Percentiles rank a stretch among this genome's conserved stretches.
phyloP scores from a whole-genome alignment of 2,888 invertebrate species.

The Tetrapedia diversipes region DNA sequence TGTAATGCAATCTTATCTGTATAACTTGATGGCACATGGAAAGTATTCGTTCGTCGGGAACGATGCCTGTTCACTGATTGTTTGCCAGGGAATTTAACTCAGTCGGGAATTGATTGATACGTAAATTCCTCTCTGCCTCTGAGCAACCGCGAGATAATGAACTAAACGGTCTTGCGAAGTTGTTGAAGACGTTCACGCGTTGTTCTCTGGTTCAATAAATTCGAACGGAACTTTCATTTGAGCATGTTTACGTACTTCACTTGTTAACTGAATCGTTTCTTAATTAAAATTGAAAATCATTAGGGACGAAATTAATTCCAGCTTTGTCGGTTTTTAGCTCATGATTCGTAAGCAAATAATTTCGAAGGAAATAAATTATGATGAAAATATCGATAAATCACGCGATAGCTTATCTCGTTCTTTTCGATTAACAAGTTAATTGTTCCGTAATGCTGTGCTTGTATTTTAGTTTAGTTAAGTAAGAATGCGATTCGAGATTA shows the following conservation, averaged over 20 bases:
- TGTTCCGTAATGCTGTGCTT: background rate
- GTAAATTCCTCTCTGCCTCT: constrained; percentile 29
- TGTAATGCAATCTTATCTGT: constrained; percentile 53
- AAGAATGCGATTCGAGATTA: background rate
- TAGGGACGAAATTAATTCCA: too few relatives aligned
- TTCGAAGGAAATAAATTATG: too few relatives aligned
- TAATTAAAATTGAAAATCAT: too few relatives aligned
- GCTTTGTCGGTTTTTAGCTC: too few relatives aligned
- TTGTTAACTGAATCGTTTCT: too few relatives aligned
- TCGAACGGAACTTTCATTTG: background rate
- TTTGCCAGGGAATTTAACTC: constrained; percentile 42
- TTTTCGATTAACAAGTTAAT: too few relatives aligned
- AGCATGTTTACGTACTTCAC: background rate
- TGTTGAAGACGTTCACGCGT: constrained; percentile 3
- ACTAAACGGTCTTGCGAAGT: constrained; percentile 9
- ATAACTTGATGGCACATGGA: constrained; percentile 17
- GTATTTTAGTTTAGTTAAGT: background rate
- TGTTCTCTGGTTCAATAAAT: background rate
- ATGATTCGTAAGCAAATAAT: too few relatives aligned
- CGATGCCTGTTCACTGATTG: constrained; percentile 40
- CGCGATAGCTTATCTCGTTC: too few relatives aligned
- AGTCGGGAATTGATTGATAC: constrained; percentile 52
- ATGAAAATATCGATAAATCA: too few relatives aligned
- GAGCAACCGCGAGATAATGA: constrained; percentile 25
- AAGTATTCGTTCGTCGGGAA: constrained; percentile 32